Evolutionary conservation across 2,797 vertebrate genomes (phyloP).

Genomic region (Acipenser oxyrinchus): DNA sequence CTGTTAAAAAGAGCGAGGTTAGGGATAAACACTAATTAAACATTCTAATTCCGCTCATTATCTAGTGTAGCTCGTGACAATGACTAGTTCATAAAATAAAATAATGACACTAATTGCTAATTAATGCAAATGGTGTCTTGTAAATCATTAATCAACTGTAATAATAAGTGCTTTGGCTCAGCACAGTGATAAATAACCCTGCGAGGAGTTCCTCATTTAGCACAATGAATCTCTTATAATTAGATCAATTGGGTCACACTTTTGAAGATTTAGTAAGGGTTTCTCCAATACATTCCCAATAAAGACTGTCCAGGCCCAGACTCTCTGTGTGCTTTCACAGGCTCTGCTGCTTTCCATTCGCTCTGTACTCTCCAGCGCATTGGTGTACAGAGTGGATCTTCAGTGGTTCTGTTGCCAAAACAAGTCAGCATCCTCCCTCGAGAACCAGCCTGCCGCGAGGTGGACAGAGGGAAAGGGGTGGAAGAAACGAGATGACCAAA

Average conservation of each 20-base stretch:
- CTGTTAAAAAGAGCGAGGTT: not conserved
- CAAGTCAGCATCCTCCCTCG: too few species aligned
- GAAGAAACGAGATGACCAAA: too few species aligned
- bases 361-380: too few species aligned
- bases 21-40: constrained; percentile 3
- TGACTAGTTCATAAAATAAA: not conserved
- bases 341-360: not conserved
- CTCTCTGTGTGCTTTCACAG: not conserved
- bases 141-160: constrained; percentile 8
- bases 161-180: not conserved
- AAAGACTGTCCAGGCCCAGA: not conserved
- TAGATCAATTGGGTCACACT: not conserved
- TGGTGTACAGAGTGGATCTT: too few species aligned
- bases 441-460: too few species aligned
- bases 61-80: not conserved
- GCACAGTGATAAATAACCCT: not conserved
- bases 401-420: too few species aligned
- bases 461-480: too few species aligned
- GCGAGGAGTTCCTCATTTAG: constrained; percentile 1
- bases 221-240: constrained; percentile 3
- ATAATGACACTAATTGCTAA: not conserved
- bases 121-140: constrained; percentile 8
- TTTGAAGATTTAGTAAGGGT: not conserved
- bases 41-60: constrained; percentile 4
- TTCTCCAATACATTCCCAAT: not conserved